Evolutionary conservation across 2,113 vertebrate genomes (phyloP), one percentile per base, ranked within the genome.

Genomic region (Chaenogobius annularis): DNA sequence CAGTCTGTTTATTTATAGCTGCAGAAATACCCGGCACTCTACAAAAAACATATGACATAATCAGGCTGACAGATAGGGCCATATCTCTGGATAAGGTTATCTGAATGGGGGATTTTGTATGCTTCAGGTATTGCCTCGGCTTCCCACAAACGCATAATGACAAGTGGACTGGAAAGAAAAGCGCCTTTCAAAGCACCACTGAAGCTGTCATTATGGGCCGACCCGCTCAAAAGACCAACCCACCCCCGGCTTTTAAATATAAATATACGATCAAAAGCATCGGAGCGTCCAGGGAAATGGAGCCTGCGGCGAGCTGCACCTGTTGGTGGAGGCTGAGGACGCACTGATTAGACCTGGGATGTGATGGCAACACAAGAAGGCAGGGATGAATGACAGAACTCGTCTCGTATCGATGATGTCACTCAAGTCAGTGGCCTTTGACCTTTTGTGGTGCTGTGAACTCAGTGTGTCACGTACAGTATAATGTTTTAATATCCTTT

Each of bases 1-100:
- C 47, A 26, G 75, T 82, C 67, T 62, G 62, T 79, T 75, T 89
- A 88, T 91, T 92, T 90, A 83, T 88, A 88, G 85, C 77, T 6
- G 65, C 69, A 66, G 68, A 86, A 78, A 80, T 55, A 75, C 40
- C 50, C 35, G 75, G 69, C 66, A 79, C 79, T 86, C 77, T 75
- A 85, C 83, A 52, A 54, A 54, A 54, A 54, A 82, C 72, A 70
- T 65, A 85, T 86, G 89, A 90, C 89, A 90, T 88, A 90, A 90
- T 83, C 80, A 71, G 80, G 71, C 78, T 87, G 85, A 85, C 85
- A 73, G 87, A 88, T 87, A 90, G 81, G 80, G 69, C 81, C 86
- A 58, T 85, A 68, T 85, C 77, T 75, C 48, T 52, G 69, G 88
- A 89, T 91, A 90, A 81, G 75, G 83, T 79, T 89, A 85, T 88